Conservation (phyloP, 2,888 invertebrate genomes). For the Anthrax anthrax region DNA sequence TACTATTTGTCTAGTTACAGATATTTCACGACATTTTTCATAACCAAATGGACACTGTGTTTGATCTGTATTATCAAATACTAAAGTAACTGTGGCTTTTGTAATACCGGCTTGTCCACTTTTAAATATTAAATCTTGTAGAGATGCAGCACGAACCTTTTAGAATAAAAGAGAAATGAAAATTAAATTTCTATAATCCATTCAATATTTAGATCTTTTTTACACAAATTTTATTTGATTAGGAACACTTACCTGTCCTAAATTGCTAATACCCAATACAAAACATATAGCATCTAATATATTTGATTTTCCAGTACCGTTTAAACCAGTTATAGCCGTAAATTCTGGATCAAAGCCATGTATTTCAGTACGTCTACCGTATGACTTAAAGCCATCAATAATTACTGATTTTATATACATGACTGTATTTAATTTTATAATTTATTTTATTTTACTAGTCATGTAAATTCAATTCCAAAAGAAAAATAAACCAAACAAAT, state of each 20-base stretch:
- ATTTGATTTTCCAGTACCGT: conserved; percentile 96
- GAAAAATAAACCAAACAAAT: too few relatives aligned
- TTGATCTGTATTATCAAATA: conserved; percentile 81
- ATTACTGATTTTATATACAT: conserved; percentile 90
- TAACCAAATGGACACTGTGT: conserved; percentile 79
- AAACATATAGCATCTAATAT: conserved; percentile 97
- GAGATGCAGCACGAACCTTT: conserved; percentile 76
- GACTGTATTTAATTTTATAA: background rate
- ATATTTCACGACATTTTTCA: conserved; percentile 79
- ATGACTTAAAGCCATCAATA: conserved; percentile 96
- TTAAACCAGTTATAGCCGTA: conserved; percentile 95
- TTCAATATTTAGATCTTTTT: too few relatives aligned
- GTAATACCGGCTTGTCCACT: conserved; percentile 92
- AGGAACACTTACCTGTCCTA: conserved; percentile 55
- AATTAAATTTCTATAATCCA: background rate
- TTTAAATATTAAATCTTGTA: conserved; percentile 96
- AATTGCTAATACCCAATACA: conserved; percentile 85
- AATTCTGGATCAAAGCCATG: conserved; percentile 87
- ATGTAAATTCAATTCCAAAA: too few relatives aligned
- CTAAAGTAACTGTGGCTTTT: conserved; percentile 89
- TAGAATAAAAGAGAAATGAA: too few relatives aligned
- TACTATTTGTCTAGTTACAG: conserved; percentile 72
- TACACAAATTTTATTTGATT: too few relatives aligned
- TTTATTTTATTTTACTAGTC: background rate
- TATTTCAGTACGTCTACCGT: conserved; percentile 83